phyloP scores from a whole-genome alignment of 2,113 vertebrate species.

The Scomber japonicus region DNA sequence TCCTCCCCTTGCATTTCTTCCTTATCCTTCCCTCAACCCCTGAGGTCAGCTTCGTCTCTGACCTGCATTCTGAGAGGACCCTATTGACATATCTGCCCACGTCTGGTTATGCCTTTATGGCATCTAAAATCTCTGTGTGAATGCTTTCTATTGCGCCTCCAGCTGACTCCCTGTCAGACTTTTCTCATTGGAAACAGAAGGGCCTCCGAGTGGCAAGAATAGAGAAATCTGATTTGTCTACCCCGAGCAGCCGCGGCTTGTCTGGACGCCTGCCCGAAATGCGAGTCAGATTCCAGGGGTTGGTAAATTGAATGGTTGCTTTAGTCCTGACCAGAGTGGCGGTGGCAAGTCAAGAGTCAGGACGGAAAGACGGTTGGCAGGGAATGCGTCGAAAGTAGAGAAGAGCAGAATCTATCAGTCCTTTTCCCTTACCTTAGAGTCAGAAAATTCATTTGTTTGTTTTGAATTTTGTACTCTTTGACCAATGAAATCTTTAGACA shows the following conservation, averaged over 20 bases:
- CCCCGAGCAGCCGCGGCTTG: conserved; percentile 13
- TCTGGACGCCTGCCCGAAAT: conserved; percentile 31
- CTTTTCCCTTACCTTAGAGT: conserved; percentile 23
- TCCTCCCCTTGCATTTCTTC: conserved; percentile 31
- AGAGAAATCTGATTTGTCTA: conserved; percentile 59
- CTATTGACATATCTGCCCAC: conserved; percentile 68
- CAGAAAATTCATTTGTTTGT: conserved; percentile 27
- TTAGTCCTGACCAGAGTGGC: conserved; percentile 18
- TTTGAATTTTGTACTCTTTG: conserved; percentile 5
- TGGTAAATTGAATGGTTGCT: conserved; percentile 49
- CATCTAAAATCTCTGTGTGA: conserved; percentile 46
- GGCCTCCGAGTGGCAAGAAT: conserved; percentile 28
- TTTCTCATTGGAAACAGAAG: conserved; percentile 63
- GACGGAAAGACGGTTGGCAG: neutral
- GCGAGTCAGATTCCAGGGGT: conserved; percentile 41
- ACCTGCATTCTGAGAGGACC: conserved; percentile 63
- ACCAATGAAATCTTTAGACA: neutral
- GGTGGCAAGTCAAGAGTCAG: conserved; percentile 16
- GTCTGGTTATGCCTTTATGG: conserved; percentile 54
- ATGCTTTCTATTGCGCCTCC: conserved; percentile 48
- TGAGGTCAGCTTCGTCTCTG: conserved; percentile 71
- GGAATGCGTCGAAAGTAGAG: neutral
- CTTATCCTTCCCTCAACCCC: conserved; percentile 43
- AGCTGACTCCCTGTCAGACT: conserved; percentile 61
- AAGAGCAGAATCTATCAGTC: conserved; percentile 2